Evolutionary conservation across 2,797 vertebrate species (phyloP), one percentile per base, ranked within the genome.

Genomic region (Lophius americanus): DNA sequence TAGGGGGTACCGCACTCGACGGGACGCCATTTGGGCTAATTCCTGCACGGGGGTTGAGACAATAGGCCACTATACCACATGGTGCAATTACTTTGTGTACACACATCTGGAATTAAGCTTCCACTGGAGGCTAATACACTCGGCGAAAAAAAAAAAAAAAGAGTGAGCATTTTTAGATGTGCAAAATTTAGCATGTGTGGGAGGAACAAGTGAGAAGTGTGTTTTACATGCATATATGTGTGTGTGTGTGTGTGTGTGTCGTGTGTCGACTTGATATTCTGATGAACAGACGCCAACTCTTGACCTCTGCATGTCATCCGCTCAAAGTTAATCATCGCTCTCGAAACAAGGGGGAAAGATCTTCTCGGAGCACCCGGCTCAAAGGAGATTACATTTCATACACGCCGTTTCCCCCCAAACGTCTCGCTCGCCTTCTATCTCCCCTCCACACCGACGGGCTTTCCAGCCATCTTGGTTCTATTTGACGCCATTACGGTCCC

Each of bases 51-150:
- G 23, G 82, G 85, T 88, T 92, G 86, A 90, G 88, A 94, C 93
- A 94, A 94, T 92, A 93, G 91, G 85, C 90, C 87, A 91, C 92
- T 94, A 92, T 93, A 83, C 85, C 82, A 89, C 89, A 89, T 85
- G 88, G 78, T 69, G 82, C 91, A 92, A 94, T 94, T 91, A 91
- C 90, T 89, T 85, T 91, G 90, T 92, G 85, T 91, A 92, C 92
- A 91, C 89, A 94, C 94, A 94, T 94, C 93, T 94, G 93, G 93
- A 92, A 84, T 89, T 86, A 71, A 82, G 83, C 86, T 87, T 83
- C 88, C 85, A 86, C 74, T 88, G 87, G 89, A 90, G 87, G 79
- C 70, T 87, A 88, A 90, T 89, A 88, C 78, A 79, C 83, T 83
- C 76, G 13, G 36, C 1, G 39, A 41, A 41, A 9, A 41, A 41